These are phyloP conservation scores for Synanthedon myopaeformis DNA, from an alignment of 2,888 invertebrate species.

Conservation along the genomic window DNA sequence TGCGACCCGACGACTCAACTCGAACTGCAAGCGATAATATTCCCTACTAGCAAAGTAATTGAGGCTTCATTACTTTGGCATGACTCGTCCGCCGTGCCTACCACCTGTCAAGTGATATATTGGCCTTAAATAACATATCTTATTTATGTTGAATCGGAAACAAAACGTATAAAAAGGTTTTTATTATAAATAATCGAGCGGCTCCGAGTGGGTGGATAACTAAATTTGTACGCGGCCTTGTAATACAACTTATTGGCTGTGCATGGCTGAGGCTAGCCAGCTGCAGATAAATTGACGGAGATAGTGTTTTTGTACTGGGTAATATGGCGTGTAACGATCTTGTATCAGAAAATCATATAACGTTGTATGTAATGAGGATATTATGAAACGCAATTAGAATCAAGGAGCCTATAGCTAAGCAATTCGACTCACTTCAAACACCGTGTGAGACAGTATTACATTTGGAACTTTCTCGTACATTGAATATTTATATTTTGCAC, in stretches of 20 bases:
- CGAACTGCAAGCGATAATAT: slow-evolving; percentile 16
- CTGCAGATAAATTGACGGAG: slow-evolving; percentile 52
- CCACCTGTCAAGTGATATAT: slow-evolving; percentile 71
- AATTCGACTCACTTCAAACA: too few species aligned
- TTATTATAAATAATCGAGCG: slow-evolving; percentile 62
- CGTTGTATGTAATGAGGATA: too few species aligned
- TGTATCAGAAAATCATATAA: too few species aligned
- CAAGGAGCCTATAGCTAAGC: too few species aligned
- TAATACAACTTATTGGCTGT: slow-evolving; percentile 47
- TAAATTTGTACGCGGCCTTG: slow-evolving; percentile 61
- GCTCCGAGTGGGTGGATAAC: slow-evolving; percentile 57
- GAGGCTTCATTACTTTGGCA: slow-evolving; percentile 26
- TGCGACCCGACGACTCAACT: slow-evolving; percentile 32
- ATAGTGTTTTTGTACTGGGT: slow-evolving; percentile 45
- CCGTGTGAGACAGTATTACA: too few species aligned
- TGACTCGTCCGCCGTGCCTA: slow-evolving; percentile 33
- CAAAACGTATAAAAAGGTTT: slow-evolving; percentile 63
- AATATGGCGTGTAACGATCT: slow-evolving; percentile 19
- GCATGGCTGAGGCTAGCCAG: slow-evolving; percentile 18
- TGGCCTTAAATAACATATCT: slow-evolving; percentile 71
- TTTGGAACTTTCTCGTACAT: too few species aligned
- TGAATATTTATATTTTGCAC: too few species aligned
- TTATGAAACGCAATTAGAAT: too few species aligned
- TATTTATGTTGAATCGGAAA: slow-evolving; percentile 71
- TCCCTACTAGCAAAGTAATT: slow-evolving; percentile 19